A percentile compares a stretch with the other conserved stretches of the same genome.
Evolutionary conservation across 2,113 vertebrate genomes (phyloP).

Genomic region (Athene noctua): DNA sequence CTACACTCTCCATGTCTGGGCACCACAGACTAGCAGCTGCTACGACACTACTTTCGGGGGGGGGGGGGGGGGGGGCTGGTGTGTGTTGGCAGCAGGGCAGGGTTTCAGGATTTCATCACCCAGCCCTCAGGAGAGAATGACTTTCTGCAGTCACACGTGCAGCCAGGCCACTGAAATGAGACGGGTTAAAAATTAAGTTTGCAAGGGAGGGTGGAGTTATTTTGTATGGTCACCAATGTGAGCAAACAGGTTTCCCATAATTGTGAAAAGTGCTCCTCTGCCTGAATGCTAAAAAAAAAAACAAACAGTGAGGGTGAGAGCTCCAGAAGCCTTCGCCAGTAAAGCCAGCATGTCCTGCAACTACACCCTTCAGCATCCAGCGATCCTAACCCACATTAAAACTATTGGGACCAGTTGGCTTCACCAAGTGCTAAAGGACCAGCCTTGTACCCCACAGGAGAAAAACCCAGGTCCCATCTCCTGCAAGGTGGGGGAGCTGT

Average conservation of each 20-base stretch:
- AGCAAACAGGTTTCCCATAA: not conserved
- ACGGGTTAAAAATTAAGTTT: not conserved
- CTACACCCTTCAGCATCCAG: not conserved
- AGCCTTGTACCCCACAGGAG: not conserved
- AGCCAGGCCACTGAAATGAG: not conserved
- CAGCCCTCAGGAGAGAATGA: not conserved
- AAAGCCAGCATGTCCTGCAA: not conserved
- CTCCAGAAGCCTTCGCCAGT: not conserved
- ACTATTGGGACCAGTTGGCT: not conserved
- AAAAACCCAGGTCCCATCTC: not conserved
- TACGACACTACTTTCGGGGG: accelerated
- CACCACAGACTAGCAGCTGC: not conserved
- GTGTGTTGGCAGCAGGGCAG: not conserved
- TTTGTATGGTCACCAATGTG: not conserved
- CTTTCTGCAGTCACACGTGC: not conserved
- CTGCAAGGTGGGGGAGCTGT: not conserved
- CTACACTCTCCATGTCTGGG: accelerated
- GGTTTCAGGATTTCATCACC: not conserved
- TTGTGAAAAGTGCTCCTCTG: not conserved
- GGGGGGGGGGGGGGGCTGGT: not conserved
- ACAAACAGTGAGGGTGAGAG: not conserved
- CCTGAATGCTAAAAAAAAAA: not conserved
- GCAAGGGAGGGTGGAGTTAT: not conserved
- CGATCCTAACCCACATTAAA: not conserved
- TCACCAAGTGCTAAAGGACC: not conserved